Evolutionary conservation across 2,797 vertebrate genomes (phyloP).

Genomic region (Anguilla obscura): DNA sequence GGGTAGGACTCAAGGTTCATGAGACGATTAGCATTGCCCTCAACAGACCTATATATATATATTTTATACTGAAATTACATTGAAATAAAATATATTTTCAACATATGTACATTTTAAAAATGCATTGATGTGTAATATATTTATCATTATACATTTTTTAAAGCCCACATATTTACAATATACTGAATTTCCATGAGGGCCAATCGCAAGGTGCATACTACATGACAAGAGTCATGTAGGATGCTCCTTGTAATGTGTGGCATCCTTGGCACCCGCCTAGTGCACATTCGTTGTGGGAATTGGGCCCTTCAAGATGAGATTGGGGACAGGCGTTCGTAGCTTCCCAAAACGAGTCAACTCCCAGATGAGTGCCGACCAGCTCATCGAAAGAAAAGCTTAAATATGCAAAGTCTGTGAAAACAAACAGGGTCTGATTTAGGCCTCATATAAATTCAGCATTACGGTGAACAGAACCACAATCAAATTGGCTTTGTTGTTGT

Average conservation of each 20-base stretch:
- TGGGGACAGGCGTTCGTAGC: background rate
- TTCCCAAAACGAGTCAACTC: background rate
- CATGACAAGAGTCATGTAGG: background rate
- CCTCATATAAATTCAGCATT: background rate
- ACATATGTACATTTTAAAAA: too few relatives aligned
- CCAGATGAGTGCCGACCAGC: background rate
- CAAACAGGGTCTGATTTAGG: background rate
- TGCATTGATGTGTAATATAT: too few relatives aligned
- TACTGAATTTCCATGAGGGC: too few relatives aligned
- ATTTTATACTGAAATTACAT: too few relatives aligned
- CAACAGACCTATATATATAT: too few relatives aligned
- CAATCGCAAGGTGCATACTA: background rate
- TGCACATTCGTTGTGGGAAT: background rate
- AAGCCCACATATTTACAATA: too few relatives aligned
- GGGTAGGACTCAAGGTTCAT: too few relatives aligned
- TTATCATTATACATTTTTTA: too few relatives aligned
- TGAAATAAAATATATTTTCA: too few relatives aligned
- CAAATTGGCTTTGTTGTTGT: background rate
- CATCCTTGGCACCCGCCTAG: background rate
- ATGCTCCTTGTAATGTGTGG: background rate
- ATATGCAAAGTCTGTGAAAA: background rate
- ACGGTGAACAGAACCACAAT: background rate
- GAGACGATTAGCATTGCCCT: too few relatives aligned
- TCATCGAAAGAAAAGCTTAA: background rate
- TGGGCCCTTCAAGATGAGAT: background rate